Evolutionary conservation across 2,797 vertebrate species (phyloP), one percentile per base, ranked within the genome.

Genomic region (Betta splendens): DNA sequence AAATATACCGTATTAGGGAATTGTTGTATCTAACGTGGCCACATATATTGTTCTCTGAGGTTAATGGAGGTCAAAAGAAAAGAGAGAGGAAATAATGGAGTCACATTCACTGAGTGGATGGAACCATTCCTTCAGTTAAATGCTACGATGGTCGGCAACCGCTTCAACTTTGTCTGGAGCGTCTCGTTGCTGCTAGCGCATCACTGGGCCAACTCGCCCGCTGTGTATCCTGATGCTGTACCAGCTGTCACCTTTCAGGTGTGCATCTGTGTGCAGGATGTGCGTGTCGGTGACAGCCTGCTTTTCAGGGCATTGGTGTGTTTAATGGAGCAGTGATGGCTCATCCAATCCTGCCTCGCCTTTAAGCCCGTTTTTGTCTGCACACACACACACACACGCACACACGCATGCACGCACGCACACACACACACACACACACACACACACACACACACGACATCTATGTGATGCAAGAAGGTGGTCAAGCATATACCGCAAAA

Each of bases 261-360:
- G 44, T 20, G 28, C 32, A 13, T 35, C 38, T 46, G 57, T 57
- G 47, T 29, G 26, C 26, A 0, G 37, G 10, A 44, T 31, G 22
- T 28, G 54, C 72, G 55, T 45, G 33, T 49, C 49, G 48, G 45
- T 61, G 64, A 64, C 77, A 80, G 68, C 17, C 63, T 75, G 63
- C 85, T 86, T 87, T 80, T 79, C 74, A 85, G 77, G 59, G 77
- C 83, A 75, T 52, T 80, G 86, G 76, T 83, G 84, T 85, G 79
- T 87, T 86, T 86, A 89, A 87, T 86, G 80, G 84, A 83, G 83
- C 85, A 81, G 84, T 76, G 67, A 81, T 85, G 52, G 61, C 61
- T 75, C 81, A 76, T 76, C 81, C 81, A 67, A 43, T 77, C 71
- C 72, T 55, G 37, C 64, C 64, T 66, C 36, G 49, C 43, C 48